Evolutionary conservation across 2,797 vertebrate genomes (phyloP).

Genomic region (Gallinago nigripennis): DNA sequence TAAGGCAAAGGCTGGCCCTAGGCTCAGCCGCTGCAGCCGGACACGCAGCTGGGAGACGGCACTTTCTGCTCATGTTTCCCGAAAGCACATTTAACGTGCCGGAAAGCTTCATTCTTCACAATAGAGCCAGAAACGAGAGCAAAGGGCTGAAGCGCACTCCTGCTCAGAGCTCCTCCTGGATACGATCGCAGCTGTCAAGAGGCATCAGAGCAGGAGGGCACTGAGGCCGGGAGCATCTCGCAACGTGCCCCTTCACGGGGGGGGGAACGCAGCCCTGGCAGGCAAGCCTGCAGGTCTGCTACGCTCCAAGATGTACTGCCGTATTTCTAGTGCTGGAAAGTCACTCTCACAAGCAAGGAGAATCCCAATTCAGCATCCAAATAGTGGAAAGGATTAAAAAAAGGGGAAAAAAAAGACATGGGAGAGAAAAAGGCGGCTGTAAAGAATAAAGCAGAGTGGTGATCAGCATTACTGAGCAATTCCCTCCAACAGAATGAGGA

Average conservation of each 20-base stretch:
- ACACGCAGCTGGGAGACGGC: accelerated
- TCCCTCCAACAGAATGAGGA: neutral
- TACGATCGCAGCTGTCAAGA: neutral
- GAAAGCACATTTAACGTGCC: neutral
- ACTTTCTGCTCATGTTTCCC: accelerated
- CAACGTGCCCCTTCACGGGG: accelerated
- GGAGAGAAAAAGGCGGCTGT: neutral
- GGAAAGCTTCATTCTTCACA: neutral
- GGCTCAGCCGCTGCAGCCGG: neutral
- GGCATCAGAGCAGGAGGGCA: neutral
- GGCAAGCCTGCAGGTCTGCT: neutral
- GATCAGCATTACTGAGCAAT: neutral
- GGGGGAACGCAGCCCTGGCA: neutral
- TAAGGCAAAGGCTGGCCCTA: neutral
- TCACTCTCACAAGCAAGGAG: neutral
- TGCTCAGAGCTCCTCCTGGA: neutral
- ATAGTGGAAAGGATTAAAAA: accelerated
- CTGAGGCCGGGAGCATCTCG: neutral
- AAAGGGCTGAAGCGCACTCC: accelerated
- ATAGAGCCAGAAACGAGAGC: neutral
- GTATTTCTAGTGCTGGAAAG: neutral
- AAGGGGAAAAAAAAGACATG: neutral
- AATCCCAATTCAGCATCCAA: neutral
- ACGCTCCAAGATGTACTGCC: accelerated
- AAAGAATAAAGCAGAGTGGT: neutral